Evolutionary conservation across 2,888 invertebrate species (phyloP), one percentile per base, ranked within the genome.

Genomic region (Acanthosepion esculentum): DNA sequence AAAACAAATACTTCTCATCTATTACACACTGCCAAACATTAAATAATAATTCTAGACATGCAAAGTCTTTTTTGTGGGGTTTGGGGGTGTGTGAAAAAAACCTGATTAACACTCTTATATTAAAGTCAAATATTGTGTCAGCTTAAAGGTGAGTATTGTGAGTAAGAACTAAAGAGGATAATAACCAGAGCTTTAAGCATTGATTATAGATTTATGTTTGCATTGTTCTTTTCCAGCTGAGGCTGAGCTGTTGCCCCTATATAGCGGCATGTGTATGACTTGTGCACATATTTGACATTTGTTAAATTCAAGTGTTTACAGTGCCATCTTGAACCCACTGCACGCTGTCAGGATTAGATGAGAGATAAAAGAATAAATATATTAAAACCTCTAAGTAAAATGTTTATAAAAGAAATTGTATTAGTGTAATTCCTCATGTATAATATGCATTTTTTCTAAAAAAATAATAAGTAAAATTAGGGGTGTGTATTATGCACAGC

Each of bases 181-280:
- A 59, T 59, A 59, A 78, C 78, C 78, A 78, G 78, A 78, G 78
- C 78, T 78, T 41, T 78, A n/a, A 78, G n/a, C n/a, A 78, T 78
- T 78, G 78, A 78, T 78, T 78, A 78, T 78, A 78, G 78, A 78
- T 78, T 78, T 78, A 3, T 33, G 2, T 78, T 10, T 78, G 64
- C 8, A 6, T 59, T 64, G 15, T 78, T 78, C 78, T 78, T 78
- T 33, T 33, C 18, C 78, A 33, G 33, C 78, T n/a, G n/a, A 78
- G 33, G n/a, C 78, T 78, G n/a, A 78, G 78, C n/a, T n/a, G n/a
- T 5, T 64, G 64, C 64, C 29, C 29, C n/a, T 10, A 78, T 78
- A 78, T 7, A 15, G 12, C 5, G n/a, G 78, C 78, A 78, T 78
- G 12, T 78, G 78, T 15, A 78, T 15, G n/a, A 78, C 15, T 78